Percentiles rank a stretch among this genome's conserved stretches.
Conservation (phyloP, 2,797 vertebrate species). For the Sebastes matsubarae region DNA sequence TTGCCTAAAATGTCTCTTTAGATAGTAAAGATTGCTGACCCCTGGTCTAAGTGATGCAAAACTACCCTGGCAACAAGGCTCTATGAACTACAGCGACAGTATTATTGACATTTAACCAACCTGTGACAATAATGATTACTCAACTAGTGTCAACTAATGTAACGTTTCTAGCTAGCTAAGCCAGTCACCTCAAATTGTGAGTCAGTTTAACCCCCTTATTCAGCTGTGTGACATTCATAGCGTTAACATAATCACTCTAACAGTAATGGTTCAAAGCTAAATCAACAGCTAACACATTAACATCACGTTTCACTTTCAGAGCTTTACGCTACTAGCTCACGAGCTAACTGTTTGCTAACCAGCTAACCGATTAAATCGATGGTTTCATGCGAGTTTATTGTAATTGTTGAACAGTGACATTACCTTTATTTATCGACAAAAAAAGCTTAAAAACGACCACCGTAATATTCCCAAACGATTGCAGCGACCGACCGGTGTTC, state of each 20-base stretch:
- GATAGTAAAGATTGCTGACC: too few relatives aligned
- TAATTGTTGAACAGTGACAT: background rate
- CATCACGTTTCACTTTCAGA: background rate
- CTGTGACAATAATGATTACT: too few relatives aligned
- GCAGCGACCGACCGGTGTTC: background rate
- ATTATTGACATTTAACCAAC: background rate
- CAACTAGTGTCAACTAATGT: too few relatives aligned
- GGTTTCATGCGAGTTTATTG: background rate
- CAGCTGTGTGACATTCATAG: background rate
- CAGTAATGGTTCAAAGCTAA: background rate
- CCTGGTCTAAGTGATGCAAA: background rate
- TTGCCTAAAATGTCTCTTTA: too few relatives aligned
- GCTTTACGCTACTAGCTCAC: background rate
- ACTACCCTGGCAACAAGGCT: too few relatives aligned
- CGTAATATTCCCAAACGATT: background rate
- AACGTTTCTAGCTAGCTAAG: background rate
- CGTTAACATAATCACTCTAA: background rate
- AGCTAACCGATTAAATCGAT: background rate
- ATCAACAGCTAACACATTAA: background rate
- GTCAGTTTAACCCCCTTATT: background rate
- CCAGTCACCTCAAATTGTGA: background rate
- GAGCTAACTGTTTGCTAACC: too few relatives aligned
- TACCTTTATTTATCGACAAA: constrained; percentile 32
- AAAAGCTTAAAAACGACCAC: background rate
- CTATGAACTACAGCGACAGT: background rate